Evolutionary conservation across 2,113 vertebrate species (phyloP).

Genomic region (Choloepus hoffmanni): DNA sequence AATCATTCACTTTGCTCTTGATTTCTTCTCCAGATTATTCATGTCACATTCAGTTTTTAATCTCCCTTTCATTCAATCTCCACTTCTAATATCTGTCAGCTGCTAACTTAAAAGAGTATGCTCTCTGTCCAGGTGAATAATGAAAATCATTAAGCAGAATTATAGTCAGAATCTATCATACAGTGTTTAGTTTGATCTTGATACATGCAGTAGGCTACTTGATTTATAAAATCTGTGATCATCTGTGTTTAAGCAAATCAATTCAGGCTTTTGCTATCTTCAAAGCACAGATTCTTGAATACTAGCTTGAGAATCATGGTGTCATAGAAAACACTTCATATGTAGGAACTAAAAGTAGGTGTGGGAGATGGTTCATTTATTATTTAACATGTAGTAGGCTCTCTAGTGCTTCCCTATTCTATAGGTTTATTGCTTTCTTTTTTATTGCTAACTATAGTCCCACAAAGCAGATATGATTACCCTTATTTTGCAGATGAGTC

Average conservation of each 20-base stretch:
- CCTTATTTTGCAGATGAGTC: neutral
- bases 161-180: neutral
- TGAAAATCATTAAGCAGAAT: neutral
- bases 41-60: neutral
- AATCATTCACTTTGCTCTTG: neutral
- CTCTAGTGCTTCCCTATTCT: neutral
- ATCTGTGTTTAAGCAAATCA: neutral
- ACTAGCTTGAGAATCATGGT: neutral
- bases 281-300: neutral
- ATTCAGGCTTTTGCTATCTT: neutral
- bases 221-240: neutral
- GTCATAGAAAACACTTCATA: neutral
- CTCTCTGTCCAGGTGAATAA: neutral
- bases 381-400: neutral
- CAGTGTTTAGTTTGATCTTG: neutral
- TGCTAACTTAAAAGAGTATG: neutral
- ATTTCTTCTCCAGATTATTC: neutral
- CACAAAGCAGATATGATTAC: neutral
- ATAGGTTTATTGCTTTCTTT: neutral
- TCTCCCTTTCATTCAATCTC: neutral
- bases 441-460: neutral
- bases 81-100: neutral
- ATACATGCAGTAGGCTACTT: neutral
- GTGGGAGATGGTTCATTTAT: accelerated
- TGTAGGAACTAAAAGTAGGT: neutral